Evolutionary conservation across 2,888 invertebrate genomes (phyloP).

Genomic region (Leptopterna dolabrata): DNA sequence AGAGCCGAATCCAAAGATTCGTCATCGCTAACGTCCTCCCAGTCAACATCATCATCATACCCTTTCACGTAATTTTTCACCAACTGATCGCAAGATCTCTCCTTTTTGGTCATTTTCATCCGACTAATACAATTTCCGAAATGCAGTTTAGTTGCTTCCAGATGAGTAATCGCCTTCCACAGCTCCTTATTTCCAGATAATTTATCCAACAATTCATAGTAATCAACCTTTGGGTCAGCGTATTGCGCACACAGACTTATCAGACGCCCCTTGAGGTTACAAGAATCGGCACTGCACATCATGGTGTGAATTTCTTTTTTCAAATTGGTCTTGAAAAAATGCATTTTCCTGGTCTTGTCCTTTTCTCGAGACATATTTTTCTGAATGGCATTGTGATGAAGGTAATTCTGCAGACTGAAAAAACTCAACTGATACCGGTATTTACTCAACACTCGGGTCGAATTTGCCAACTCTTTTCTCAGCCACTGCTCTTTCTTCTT

Average conservation of each 20-base stretch:
- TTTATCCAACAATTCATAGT: conserved; percentile 6
- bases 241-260: conserved; percentile 31
- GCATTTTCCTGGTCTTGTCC: conserved; percentile 11
- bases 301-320: conserved; percentile 45
- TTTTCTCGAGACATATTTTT: conserved; percentile 26
- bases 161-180: conserved; percentile 43
- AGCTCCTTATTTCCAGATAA: conserved; percentile 33
- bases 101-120: conserved; percentile 17
- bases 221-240: conserved; percentile 36
- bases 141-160: conserved; percentile 45
- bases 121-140: conserved; percentile 28
- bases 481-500: conserved; percentile 36
- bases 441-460: neutral
- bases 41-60: conserved; percentile 24
- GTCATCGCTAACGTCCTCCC: neutral
- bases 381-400: conserved; percentile 29
- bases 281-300: conserved; percentile 20
- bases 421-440: conserved; percentile 11
- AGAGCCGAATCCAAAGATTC: neutral
- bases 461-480: conserved; percentile 10
- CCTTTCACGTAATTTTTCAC: conserved; percentile 2
- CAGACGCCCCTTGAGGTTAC: conserved; percentile 14
- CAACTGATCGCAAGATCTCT: conserved; percentile 2
- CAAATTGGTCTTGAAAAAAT: conserved; percentile 30
- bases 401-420: conserved; percentile 16